phyloP scores from a whole-genome alignment of 2,113 vertebrate genomes.

The Peromyscus polionotus region DNA sequence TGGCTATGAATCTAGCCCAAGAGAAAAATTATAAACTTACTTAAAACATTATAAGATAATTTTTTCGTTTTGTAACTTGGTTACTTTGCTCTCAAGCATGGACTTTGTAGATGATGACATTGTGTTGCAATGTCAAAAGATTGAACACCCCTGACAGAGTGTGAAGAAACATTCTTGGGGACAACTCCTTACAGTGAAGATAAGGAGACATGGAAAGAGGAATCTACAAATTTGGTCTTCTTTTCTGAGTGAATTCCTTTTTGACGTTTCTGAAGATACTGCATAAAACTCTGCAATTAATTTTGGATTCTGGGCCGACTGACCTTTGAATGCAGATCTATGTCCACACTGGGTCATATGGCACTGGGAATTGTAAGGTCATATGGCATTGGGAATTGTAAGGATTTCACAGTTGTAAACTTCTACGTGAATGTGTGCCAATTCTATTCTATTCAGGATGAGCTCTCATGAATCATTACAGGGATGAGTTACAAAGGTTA shows the following conservation, averaged over 20 bases:
- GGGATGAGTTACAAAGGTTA: neutral
- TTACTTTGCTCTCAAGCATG: neutral
- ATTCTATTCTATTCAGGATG: neutral
- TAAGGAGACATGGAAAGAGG: neutral
- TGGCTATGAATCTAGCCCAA: neutral
- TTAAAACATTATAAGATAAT: neutral
- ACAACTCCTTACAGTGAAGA: neutral
- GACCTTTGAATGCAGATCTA: constrained; percentile 8
- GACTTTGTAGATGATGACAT: neutral
- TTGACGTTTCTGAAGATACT: constrained; percentile 19
- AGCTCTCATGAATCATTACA: neutral
- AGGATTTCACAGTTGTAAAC: neutral
- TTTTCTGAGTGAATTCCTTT: neutral
- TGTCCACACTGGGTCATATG: neutral
- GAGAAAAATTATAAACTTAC: neutral
- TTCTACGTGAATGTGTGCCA: neutral
- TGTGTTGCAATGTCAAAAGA: neutral
- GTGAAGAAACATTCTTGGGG: neutral
- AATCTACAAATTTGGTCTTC: constrained; percentile 20
- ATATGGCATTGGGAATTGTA: neutral
- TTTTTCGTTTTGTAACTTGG: neutral
- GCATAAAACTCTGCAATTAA: neutral
- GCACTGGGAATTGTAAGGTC: neutral
- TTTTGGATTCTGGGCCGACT: neutral
- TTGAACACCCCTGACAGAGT: neutral